A percentile compares a stretch with the other conserved stretches of the same genome.
phyloP scores from a whole-genome alignment of 2,113 vertebrate genomes.

The Nicator chloris region DNA sequence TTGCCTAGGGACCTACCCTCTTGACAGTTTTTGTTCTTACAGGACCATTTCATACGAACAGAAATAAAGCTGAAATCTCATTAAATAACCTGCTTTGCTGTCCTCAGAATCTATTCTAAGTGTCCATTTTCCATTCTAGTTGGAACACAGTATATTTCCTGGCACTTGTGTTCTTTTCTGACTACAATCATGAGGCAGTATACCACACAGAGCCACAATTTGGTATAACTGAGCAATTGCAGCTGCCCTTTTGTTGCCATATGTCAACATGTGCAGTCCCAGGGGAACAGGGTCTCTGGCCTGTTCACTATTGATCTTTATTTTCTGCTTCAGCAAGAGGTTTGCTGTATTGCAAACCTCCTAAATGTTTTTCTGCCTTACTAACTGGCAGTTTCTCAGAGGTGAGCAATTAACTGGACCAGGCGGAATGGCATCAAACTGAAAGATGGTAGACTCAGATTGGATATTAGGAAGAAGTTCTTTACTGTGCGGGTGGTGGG shows the following conservation, averaged over 20 bases:
- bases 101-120: not conserved
- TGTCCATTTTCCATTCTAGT: not conserved
- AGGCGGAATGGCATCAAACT: not conserved
- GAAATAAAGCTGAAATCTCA: not conserved
- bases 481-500: not conserved
- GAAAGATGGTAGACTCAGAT: not conserved
- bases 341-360: not conserved
- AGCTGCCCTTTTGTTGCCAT: not conserved
- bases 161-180: not conserved
- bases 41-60: not conserved
- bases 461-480: not conserved
- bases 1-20: not conserved
- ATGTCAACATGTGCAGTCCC: not conserved
- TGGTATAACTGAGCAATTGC: not conserved
- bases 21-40: not conserved
- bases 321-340: not conserved
- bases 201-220: not conserved
- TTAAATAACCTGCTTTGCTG: not conserved
- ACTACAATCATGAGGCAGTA: not conserved
- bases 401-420: not conserved
- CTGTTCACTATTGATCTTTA: not conserved
- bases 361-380: not conserved
- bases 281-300: not conserved
- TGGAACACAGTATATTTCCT: not conserved
- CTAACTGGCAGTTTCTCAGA: not conserved